Evolutionary conservation across 2,888 invertebrate genomes (phyloP).

Genomic region (Scaptomyza tumidula): DNA sequence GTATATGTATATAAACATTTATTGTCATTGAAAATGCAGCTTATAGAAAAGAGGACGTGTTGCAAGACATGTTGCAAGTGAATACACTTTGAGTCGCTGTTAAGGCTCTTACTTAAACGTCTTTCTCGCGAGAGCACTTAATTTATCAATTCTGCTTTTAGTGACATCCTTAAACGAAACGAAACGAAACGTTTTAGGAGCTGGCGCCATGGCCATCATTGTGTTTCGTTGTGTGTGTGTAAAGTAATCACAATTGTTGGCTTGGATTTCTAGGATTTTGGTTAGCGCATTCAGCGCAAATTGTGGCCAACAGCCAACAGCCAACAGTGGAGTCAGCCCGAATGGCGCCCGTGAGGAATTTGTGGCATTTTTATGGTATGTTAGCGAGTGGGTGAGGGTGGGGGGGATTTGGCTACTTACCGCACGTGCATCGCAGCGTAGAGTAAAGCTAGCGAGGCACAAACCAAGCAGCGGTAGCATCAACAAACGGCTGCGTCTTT

Average conservation of each 20-base stretch:
- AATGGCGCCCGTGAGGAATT: constrained; percentile 9
- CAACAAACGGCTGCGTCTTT: constrained; percentile 56
- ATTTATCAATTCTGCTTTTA: constrained; percentile 46
- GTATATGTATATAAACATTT: no score
- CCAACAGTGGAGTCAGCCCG: constrained; percentile 14
- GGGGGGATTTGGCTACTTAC: constrained; percentile 65
- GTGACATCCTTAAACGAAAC: constrained; percentile 16
- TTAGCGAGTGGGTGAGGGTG: constrained; percentile 8
- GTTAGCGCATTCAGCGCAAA: constrained; percentile 16
- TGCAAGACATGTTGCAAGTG: background rate
- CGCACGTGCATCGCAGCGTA: constrained; percentile 81
- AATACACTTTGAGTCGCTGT: no score
- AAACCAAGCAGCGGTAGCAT: constrained; percentile 70
- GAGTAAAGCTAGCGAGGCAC: constrained; percentile 63
- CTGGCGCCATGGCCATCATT: background rate
- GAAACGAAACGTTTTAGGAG: constrained; percentile 26
- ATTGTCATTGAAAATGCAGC: no score
- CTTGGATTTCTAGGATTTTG: constrained; percentile 21
- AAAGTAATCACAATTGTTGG: constrained; percentile 34
- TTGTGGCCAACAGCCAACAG: constrained; percentile 38
- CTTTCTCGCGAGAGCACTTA: constrained; percentile 46
- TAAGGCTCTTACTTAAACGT: constrained; percentile 3
- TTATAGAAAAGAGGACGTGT: no score
- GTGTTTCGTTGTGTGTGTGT: no score
- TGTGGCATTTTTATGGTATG: constrained; percentile 17